Conservation (phyloP, 2,113 vertebrate genomes). For the Chelonoidis abingdonii region DNA sequence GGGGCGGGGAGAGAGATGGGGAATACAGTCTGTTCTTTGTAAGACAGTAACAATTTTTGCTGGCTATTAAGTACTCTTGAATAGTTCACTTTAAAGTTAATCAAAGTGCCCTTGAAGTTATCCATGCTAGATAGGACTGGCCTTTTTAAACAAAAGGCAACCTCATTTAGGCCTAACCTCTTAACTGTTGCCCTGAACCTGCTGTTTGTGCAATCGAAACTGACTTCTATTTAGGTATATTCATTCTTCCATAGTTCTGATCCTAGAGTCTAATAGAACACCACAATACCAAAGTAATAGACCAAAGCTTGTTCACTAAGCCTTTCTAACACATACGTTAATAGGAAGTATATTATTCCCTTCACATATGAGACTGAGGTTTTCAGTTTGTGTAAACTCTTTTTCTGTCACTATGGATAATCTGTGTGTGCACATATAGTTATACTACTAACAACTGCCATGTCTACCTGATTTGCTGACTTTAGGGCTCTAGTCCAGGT, state of each 20-base stretch:
- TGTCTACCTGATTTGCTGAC: background rate
- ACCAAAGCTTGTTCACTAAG: slow-evolving; percentile 39
- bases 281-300: slow-evolving; percentile 39
- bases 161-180: slow-evolving; percentile 34
- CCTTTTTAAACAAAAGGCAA: background rate
- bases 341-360: background rate
- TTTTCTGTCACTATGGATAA: background rate
- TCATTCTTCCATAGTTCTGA: too few species aligned
- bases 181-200: slow-evolving; percentile 58
- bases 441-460: background rate
- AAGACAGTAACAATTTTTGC: slow-evolving; percentile 21
- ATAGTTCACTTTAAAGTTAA: slow-evolving; percentile 29
- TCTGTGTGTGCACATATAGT: background rate
- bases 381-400: background rate
- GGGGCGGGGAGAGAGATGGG: background rate
- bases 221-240: background rate
- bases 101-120: background rate
- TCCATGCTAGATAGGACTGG: background rate
- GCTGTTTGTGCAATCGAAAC: slow-evolving; percentile 19
- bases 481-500: background rate
- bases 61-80: background rate
- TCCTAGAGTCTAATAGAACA: background rate
- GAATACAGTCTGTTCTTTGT: background rate
- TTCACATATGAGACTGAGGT: background rate
- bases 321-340: slow-evolving; percentile 7